Evolutionary conservation across 2,113 vertebrate species (phyloP), one percentile per base, ranked within the genome.

Genomic region (Corydoras sp.): DNA sequence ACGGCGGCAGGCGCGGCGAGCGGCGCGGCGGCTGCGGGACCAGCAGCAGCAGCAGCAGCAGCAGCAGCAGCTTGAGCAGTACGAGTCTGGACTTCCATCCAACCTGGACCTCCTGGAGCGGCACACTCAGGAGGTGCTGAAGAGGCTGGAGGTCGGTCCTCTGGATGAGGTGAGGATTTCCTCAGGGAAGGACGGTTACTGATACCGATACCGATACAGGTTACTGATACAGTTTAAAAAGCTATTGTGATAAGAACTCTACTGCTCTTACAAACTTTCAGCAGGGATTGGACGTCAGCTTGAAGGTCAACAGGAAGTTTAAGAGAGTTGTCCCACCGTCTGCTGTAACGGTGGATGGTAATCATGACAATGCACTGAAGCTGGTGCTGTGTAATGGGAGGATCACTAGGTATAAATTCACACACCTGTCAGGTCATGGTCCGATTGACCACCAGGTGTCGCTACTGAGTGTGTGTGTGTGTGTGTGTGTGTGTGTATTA

Each of bases 101-200:
- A 96, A 98, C 81, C 86, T 99, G 74, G 97, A 98, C 81, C 93
- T 98, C 84, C 82, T 99, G 67, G 97, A 99, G 82, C 92, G 90
- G 58, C 96, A 99, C 83, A 99, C 97, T 1, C 89, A 88, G 69
- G 95, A 96, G 79, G 95, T 98, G 14, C 91, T 99, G 78, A 93
- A 87, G 86, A 93, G 94, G 82, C 85, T 99, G 84, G 97, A 98
- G 87, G 95, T 98, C 87, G 92, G 92, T 5, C 92, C 91, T 0
- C 93, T 95, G 76, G 92, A 95, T 77, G 92, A 95, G 93, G 96
- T 90, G 87, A 24, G 18, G 18, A 24, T 24, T 24, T 24, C 18
- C 18, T 24, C 18, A 24, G 18, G 2, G 2, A 24, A 24, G 18
- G 18, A 24, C 1, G 1, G 18, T 24, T 24, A 24, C 18, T 2